These are phyloP conservation scores for Hemiscyllium ocellatum DNA, from an alignment of 2,113 vertebrate genomes.

Conservation along the genomic window DNA sequence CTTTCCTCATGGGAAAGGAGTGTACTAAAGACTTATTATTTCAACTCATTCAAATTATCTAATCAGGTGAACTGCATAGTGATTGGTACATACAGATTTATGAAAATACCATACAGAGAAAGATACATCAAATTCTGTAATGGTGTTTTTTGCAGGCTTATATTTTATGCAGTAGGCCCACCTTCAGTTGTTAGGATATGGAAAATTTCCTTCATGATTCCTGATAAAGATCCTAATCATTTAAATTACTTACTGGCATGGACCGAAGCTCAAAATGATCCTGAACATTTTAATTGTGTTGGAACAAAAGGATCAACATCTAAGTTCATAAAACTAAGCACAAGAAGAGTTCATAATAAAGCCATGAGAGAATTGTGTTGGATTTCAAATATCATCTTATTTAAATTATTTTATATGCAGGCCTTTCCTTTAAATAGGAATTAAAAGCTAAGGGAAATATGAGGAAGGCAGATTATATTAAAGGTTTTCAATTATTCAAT, in stretches of 20 bases:
- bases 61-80: background rate
- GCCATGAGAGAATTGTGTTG: background rate
- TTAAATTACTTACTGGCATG: background rate
- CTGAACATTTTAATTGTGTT: background rate
- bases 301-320: background rate
- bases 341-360: background rate
- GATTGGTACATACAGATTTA: background rate
- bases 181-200: background rate
- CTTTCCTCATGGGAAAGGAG: background rate
- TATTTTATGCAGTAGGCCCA: background rate
- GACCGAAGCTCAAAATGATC: background rate
- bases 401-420: background rate
- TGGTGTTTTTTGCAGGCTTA: background rate
- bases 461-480: background rate
- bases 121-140: background rate
- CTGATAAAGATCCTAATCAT: background rate
- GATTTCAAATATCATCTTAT: background rate
- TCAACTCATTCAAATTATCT: background rate
- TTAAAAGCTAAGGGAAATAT: background rate
- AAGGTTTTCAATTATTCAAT: background rate
- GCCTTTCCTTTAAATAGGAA: background rate
- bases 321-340: background rate
- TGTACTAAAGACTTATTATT: background rate
- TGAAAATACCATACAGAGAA: background rate
- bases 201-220: background rate